Evolutionary conservation across 2,113 vertebrate genomes (phyloP), one percentile per base, ranked within the genome.

Genomic region (Dendrocopos noguchii): DNA sequence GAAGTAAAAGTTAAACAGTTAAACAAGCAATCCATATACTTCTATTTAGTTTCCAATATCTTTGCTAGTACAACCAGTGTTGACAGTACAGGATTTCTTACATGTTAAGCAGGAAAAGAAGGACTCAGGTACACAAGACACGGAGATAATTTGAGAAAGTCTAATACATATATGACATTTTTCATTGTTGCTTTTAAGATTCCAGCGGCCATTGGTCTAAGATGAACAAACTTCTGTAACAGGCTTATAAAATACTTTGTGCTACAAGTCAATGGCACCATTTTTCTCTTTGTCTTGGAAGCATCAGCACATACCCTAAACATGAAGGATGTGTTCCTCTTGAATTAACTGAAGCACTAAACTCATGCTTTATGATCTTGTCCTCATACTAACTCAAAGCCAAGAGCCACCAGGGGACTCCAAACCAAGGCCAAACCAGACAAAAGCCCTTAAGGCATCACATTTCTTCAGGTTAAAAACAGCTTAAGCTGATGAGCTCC

Each of bases 211-310:
- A n/a, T 19, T 74, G 36, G 50, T 94, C 33, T 79, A 65, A 87
- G 25, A 61, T 80, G 17, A 80, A 64, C 0, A 3, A 92, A 47
- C 46, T 91, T 87, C 75, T 89, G 20, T 85, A 74, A 74, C 79
- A 90, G 61, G 34, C n/a, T 75, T 85, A 68, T 77, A 84, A 88
- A 92, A 68, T 75, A 75, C 18, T 81, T 80, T 6, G 47, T 87
- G 29, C 74, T 70, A 78, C 56, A 85, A 92, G 71, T 95, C 59
- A 50, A 83, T 95, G 94, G 96, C 96, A 97, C 93, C 91, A 70
- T 95, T 89, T 88, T 25, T 78, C 79, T 78, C 19, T 67, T 72
- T 84, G 31, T 50, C 78, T 53, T 80, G 52, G 78, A 87, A 74
- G 55, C 73, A 79, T 76, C 73, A 80, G 31, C 78, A 47, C 13